Conservation (phyloP, 1,140 invertebrate species). For the Teleopsis dalmanni region DNA sequence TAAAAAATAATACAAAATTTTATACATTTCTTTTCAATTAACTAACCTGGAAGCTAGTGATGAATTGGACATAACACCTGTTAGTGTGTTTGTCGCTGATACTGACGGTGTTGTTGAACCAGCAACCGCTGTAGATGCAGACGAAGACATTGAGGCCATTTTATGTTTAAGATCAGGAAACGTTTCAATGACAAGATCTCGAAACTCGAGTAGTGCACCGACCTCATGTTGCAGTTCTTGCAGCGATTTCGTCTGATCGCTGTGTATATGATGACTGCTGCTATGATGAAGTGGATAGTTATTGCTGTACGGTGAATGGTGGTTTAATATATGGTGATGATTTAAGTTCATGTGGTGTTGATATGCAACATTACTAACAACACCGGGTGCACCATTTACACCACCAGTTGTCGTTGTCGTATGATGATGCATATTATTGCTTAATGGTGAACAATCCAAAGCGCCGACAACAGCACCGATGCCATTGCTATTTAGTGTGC, state of each 20-base stretch:
- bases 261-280: conserved; percentile 37
- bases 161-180: conserved; percentile 80
- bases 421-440: conserved; percentile 12
- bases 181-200: conserved; percentile 83
- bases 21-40: too few species aligned
- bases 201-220: conserved; percentile 77
- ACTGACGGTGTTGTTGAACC: conserved; percentile 20
- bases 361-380: conserved; percentile 15
- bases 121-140: conserved; percentile 21
- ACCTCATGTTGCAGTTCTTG: conserved; percentile 84
- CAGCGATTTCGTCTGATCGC: conserved; percentile 43
- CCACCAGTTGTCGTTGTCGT: neutral
- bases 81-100: conserved; percentile 24
- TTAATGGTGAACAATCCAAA: conserved; percentile 39
- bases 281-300: conserved; percentile 32
- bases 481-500: conserved; percentile 29
- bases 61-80: conserved; percentile 10
- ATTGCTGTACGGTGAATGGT: conserved; percentile 32
- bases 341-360: conserved; percentile 31
- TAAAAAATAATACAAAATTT: neutral
- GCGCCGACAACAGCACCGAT: conserved; percentile 26
- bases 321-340: conserved; percentile 23
- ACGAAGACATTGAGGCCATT: conserved; percentile 53
- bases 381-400: neutral
- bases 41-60: conserved; percentile 37